phyloP scores from a whole-genome alignment of 2,888 invertebrate species.

The Apoderus coryli region DNA sequence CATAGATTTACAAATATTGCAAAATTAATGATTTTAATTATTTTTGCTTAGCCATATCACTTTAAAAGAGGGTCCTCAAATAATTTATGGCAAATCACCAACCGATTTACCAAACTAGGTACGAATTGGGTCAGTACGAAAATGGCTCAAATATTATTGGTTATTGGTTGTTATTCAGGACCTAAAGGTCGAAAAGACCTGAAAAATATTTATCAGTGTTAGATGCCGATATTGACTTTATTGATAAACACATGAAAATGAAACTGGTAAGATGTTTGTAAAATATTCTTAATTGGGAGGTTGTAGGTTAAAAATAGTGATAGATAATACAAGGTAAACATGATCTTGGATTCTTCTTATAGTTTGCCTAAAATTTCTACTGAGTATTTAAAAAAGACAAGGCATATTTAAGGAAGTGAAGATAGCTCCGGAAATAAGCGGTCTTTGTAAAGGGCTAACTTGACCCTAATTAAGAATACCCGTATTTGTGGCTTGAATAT shows the following conservation, averaged over 20 bases:
- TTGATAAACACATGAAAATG: slow-evolving; percentile 40
- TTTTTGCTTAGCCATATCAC: slow-evolving; percentile 24
- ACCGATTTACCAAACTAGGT: slow-evolving; percentile 58
- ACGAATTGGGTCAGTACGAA: slow-evolving; percentile 36
- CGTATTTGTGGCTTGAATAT: too few relatives aligned
- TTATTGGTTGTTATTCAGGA: slow-evolving; percentile 64
- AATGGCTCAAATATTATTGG: slow-evolving; percentile 39
- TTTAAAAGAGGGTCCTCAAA: slow-evolving; percentile 37
- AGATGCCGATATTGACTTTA: slow-evolving; percentile 58
- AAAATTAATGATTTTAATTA: slow-evolving; percentile 1
- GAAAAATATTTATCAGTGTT: slow-evolving; percentile 49
- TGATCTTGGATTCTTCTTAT: too few relatives aligned
- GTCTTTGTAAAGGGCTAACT: too few relatives aligned
- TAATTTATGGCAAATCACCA: slow-evolving; percentile 56
- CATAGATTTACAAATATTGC: slow-evolving; percentile 8
- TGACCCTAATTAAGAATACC: too few relatives aligned
- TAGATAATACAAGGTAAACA: too few relatives aligned
- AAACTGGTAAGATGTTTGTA: slow-evolving; percentile 23
- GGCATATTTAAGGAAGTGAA: too few relatives aligned
- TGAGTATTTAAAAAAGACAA: too few relatives aligned
- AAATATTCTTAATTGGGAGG: too few relatives aligned
- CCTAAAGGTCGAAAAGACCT: slow-evolving; percentile 63
- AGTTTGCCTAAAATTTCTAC: too few relatives aligned
- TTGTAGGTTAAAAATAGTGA: too few relatives aligned
- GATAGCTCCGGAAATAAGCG: too few relatives aligned